Percentiles rank a stretch among this genome's conserved stretches.
These are phyloP conservation scores for Panagrolaimus sp. DNA, from an alignment of 1,140 invertebrate genomes.

Conservation along the genomic window DNA sequence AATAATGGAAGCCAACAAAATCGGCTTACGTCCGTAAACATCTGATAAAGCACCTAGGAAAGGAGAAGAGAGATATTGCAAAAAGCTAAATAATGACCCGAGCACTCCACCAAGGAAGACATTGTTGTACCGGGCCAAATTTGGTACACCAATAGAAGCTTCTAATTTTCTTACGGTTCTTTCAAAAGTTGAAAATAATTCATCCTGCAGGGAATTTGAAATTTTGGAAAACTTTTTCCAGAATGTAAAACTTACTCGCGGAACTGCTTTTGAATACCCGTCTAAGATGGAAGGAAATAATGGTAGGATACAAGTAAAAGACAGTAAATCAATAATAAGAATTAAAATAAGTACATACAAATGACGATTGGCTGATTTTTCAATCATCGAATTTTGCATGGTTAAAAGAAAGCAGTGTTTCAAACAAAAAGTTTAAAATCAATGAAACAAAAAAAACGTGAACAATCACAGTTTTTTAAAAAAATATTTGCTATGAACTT, in stretches of 20 bases:
- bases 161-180: constrained; percentile 39
- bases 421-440: no score
- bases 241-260: constrained; percentile 24
- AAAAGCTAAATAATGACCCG: constrained; percentile 90
- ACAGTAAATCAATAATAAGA: constrained; percentile 51
- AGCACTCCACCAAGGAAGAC: constrained; percentile 66
- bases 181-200: constrained; percentile 44
- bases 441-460: no score
- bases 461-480: no score
- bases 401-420: no score
- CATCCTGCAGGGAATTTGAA: constrained; percentile 40
- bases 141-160: constrained; percentile 43
- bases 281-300: constrained; percentile 55
- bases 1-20: constrained; percentile 78
- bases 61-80: constrained; percentile 90
- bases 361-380: neutral
- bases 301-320: constrained; percentile 57
- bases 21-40: constrained; percentile 81
- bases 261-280: constrained; percentile 36
- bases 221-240: constrained; percentile 17
- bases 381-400: constrained; percentile 13
- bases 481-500: no score
- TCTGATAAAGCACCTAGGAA: constrained; percentile 89
- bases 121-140: constrained; percentile 45
- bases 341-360: constrained; percentile 41